Evolutionary conservation across 2,113 vertebrate genomes (phyloP), one percentile per base, ranked within the genome.

Genomic region (Progne subis): DNA sequence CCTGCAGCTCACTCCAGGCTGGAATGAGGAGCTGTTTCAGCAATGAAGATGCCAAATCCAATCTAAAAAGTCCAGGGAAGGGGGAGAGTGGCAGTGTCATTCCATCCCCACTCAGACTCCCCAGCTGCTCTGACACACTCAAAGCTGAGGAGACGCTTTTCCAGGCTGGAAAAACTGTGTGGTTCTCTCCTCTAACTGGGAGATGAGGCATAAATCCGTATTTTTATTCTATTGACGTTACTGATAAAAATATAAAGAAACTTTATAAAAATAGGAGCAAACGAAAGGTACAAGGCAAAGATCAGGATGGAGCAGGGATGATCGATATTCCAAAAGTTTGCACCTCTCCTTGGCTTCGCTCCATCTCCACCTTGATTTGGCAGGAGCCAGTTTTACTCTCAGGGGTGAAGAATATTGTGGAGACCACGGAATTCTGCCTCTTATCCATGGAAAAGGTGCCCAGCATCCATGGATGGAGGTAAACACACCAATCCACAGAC

Each of bases 221-320:
- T n/a, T 53, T 68, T 70, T 31, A 32, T 41, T 50, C 44, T 25
- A 7, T 0, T 59, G 37, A 34, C 3, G 49, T 41, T 61, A 6
- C 18, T 26, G 19, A 31, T 25, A 37, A n/a, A 67, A 37, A 21
- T 5, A 20, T 2, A 28, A 34, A 55, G 25, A 28, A 68, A 6
- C 14, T 19, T 32, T 15, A 11, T 69, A 32, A 53, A 52, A 39
- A 53, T 2, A 23, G 31, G 9, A 12, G 18, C 3, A 50, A 32
- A 21, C 47, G 9, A 10, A 39, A 74, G 57, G 37, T 20, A 0
- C 2, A n/a, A 39, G 32, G 14, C 39, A 29, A 26, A 31, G 39
- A 6, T 10, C 5, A 18, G 28, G 52, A 6, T 0, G 5, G 23
- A 64, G 28, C 0, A 12, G 0, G 37, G 47, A 12, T 20, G 19